These are phyloP conservation scores for Exaiptasia diaphana DNA, from an alignment of 64 coral and sea anemone species.

Conservation along the genomic window DNA sequence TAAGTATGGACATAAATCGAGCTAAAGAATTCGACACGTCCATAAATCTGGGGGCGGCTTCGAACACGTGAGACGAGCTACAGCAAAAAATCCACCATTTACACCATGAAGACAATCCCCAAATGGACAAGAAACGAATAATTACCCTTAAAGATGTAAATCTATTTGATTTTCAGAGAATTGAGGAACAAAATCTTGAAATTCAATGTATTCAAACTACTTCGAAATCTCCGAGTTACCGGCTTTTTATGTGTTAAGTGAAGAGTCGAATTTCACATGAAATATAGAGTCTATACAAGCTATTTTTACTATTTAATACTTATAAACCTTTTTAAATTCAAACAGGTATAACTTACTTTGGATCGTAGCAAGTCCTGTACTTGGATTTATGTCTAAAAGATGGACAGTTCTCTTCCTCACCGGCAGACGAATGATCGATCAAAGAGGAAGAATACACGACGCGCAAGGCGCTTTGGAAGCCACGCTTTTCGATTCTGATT, in stretches of 20 bases:
- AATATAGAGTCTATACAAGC: not conserved
- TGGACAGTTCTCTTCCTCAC: not conserved
- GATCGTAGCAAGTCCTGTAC: not conserved
- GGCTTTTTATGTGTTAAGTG: not conserved
- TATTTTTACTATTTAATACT: not conserved
- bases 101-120: no score
- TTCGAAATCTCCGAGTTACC: no score
- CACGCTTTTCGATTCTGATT: not conserved
- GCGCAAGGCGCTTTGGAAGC: not conserved
- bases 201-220: no score
- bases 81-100: no score
- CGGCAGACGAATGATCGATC: not conserved
- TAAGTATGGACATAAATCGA: no score
- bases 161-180: no score
- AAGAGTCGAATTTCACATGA: not conserved
- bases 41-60: no score
- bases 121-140: no score
- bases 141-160: no score
- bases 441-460: constrained; percentile 4
- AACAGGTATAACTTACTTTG: not conserved
- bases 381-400: not conserved
- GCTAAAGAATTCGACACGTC: no score
- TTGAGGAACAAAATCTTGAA: no score
- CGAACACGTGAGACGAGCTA: no score
- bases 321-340: not conserved